A percentile compares a stretch with the other conserved stretches of the same genome.
Conservation (phyloP, 2,113 vertebrate species). For the Lycocorax pyrrhopterus region DNA sequence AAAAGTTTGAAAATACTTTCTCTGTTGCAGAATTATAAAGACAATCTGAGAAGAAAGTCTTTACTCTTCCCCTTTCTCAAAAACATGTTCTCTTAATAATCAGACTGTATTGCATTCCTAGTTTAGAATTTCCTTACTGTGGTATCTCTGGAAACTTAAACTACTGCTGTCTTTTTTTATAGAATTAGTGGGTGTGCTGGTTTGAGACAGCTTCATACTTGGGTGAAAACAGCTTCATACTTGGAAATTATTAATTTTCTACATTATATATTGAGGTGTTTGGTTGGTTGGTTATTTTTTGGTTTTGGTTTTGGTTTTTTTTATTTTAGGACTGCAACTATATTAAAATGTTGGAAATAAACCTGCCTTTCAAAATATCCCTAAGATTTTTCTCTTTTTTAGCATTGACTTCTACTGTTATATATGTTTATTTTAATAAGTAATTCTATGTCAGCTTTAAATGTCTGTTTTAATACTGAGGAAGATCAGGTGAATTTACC, state of each 20-base stretch:
- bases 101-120: neutral
- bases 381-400: neutral
- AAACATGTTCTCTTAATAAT: neutral
- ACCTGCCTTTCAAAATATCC: neutral
- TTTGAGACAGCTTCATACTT: neutral
- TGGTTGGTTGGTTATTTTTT: neutral
- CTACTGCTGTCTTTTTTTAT: neutral
- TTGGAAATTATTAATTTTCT: neutral
- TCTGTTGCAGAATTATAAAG: neutral
- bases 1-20: neutral
- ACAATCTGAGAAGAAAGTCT: neutral
- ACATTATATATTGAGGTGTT: neutral
- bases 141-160: neutral
- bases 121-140: neutral
- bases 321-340: neutral
- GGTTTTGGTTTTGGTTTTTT: neutral
- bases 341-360: neutral
- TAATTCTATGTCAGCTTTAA: neutral
- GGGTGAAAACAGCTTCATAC: neutral
- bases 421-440: neutral
- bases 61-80: neutral
- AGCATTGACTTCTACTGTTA: neutral
- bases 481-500: neutral
- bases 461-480: neutral
- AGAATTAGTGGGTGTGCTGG: neutral